A percentile compares a stretch with the other conserved stretches of the same genome.
Evolutionary conservation across 2,113 vertebrate species (phyloP).

Genomic region (Rousettus leschenaultii): DNA sequence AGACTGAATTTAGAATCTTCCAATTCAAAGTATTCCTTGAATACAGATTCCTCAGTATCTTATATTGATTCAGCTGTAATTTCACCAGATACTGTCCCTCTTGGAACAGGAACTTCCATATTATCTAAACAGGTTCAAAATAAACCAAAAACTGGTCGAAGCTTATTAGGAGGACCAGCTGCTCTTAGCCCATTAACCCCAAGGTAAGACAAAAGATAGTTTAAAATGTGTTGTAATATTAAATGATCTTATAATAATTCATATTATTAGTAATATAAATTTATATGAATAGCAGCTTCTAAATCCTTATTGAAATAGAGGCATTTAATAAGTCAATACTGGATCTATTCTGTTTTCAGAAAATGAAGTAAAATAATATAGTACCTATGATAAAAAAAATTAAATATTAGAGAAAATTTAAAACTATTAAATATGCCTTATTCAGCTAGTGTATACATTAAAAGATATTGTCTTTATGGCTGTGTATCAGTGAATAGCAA

Average conservation of each 20-base stretch:
- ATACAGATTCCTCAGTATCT: slow-evolving; percentile 94
- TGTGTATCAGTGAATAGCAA: not conserved
- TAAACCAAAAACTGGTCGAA: slow-evolving; percentile 96
- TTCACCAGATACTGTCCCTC: slow-evolving; percentile 91
- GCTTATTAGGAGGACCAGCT: slow-evolving; percentile 93
- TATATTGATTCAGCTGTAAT: slow-evolving; percentile 97
- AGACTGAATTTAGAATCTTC: slow-evolving; percentile 98
- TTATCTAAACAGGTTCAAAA: slow-evolving; percentile 95
- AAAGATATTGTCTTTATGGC: not conserved
- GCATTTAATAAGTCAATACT: slow-evolving; percentile 18
- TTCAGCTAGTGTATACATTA: not conserved
- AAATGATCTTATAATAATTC: not conserved
- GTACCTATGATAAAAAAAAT: not conserved
- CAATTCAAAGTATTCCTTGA: slow-evolving; percentile 93
- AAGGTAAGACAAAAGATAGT: slow-evolving; percentile 83
- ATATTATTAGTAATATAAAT: slow-evolving; percentile 21
- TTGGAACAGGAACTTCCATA: slow-evolving; percentile 90
- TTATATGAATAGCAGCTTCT: slow-evolving; percentile 24
- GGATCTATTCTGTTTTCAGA: slow-evolving; percentile 29
- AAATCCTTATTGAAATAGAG: slow-evolving; percentile 47
- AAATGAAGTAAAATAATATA: slow-evolving; percentile 17
- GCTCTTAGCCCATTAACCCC: slow-evolving; percentile 95
- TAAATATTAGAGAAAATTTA: slow-evolving; percentile 12
- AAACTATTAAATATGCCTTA: slow-evolving; percentile 26
- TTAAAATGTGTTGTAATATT: not conserved